Base-by-base conservation (phyloP, 2,797 vertebrate species). In the Vipera ursinii region DNA sequence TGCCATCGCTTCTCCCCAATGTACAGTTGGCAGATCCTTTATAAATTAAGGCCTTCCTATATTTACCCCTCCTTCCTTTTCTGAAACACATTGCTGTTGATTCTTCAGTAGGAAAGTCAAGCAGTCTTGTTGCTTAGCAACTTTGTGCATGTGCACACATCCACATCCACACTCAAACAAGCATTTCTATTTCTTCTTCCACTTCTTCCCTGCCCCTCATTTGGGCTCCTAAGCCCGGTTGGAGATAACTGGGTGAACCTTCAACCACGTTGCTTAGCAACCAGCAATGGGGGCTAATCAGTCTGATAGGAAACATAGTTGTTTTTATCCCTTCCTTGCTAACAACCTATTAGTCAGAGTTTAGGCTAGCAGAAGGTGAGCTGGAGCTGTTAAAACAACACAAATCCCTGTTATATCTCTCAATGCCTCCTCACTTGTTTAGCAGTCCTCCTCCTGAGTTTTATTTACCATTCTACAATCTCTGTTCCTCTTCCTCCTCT, bases 101-200 rank as follows among this genome's bases (percentile, higher is more conserved):
- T 73, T 92, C 15, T 61, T 57, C 93, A 78, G 88, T 82, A 88
- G 55, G 63, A 90, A 91, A 90, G 85, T 78, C 0, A 32, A 92
- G 94, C 95, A 96, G 87, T 94, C 69, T 0, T 2, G 96, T 96
- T 96, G 97, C 96, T 94, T 95, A 95, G 96, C 96, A 96, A 96
- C 96, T 78, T 22, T 55, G 69, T 24, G 51, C 13, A 44, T n/a
- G 1, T 32, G 6, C 28, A 38, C 89, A 38, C 12, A 78, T 28
- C 28, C 3, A 78, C 63, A 69, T 20, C 0, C n/a, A 55, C 60
- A 51, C 14, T n/a, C 10, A 57, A 59, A 55, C 32, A 2, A 88
- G 32, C n/a, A 22, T 24, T 38, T 32, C 91, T 22, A 85, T 85
- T 89, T 51, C 89, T 10, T 89, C 91, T 91, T 91, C 32, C n/a